Evolutionary conservation across 1,140 invertebrate species (phyloP).

Genomic region (Cherax destructor): DNA sequence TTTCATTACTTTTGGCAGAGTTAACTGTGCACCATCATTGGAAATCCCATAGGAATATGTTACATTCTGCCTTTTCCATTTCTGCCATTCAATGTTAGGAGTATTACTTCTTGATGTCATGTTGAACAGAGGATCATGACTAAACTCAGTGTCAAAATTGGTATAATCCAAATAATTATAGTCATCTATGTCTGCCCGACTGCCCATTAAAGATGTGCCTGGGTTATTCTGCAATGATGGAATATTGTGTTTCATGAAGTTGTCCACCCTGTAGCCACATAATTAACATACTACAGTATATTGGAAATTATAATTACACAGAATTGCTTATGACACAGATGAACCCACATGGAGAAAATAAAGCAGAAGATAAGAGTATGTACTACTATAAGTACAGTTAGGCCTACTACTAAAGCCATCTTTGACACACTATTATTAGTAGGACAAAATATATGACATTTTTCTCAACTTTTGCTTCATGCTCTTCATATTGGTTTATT

Average conservation of each 20-base stretch:
- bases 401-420: too few species aligned
- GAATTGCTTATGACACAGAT: too few species aligned
- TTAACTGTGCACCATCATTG: not conserved
- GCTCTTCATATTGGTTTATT: too few species aligned
- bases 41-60: slow-evolving; percentile 24
- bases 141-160: not conserved
- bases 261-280: not conserved
- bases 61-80: not conserved
- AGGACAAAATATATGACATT: too few species aligned
- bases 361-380: too few species aligned
- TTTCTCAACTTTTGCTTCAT: too few species aligned
- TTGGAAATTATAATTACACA: not conserved
- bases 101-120: not conserved
- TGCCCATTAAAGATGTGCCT: not conserved
- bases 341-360: too few species aligned
- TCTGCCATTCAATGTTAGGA: not conserved
- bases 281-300: too few species aligned
- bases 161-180: not conserved
- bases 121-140: not conserved
- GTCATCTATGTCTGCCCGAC: not conserved
- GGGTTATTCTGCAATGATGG: not conserved
- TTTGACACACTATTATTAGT: too few species aligned
- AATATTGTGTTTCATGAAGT: not conserved
- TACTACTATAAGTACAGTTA: too few species aligned
- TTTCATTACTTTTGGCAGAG: slow-evolving; percentile 18